Evolutionary conservation across 2,113 vertebrate species (phyloP).

Genomic region (Phylloscopus trochilus): DNA sequence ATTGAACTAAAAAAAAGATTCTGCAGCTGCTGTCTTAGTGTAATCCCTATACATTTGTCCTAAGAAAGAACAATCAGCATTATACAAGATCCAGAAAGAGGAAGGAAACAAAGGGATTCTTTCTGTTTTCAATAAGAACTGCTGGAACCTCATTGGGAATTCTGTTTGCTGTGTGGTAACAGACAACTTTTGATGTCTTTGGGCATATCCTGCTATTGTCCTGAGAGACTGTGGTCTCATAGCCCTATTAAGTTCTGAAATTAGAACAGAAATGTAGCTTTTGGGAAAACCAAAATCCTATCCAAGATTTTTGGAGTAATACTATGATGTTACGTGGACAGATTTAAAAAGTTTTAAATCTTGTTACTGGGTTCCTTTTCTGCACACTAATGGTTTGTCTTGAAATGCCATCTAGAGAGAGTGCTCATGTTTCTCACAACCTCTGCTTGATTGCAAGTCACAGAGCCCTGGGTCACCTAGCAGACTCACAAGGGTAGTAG

Average conservation of each 20-base stretch:
- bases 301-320: not conserved
- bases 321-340: not conserved
- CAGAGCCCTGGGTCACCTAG: not conserved
- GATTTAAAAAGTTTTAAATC: not conserved
- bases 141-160: slow-evolving; percentile 32
- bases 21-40: slow-evolving; percentile 43
- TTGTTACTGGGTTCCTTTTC: not conserved
- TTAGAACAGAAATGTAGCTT: not conserved
- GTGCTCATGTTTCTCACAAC: not conserved
- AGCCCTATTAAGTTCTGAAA: not conserved
- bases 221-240: not conserved
- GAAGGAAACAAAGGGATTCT: slow-evolving; percentile 57
- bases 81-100: slow-evolving; percentile 31
- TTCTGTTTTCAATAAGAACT: slow-evolving; percentile 47
- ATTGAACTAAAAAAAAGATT: slow-evolving; percentile 34
- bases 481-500: not conserved
- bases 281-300: not conserved
- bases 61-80: slow-evolving; percentile 48
- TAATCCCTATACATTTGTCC: slow-evolving; percentile 34
- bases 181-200: slow-evolving; percentile 30
- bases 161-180: slow-evolving; percentile 11
- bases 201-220: slow-evolving; percentile 42
- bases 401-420: not conserved
- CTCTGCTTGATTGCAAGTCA: not conserved
- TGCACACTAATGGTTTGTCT: not conserved